Percentiles rank a stretch among this genome's conserved stretches.
Evolutionary conservation across 2,797 vertebrate species (phyloP).

Genomic region (Anas capensis): DNA sequence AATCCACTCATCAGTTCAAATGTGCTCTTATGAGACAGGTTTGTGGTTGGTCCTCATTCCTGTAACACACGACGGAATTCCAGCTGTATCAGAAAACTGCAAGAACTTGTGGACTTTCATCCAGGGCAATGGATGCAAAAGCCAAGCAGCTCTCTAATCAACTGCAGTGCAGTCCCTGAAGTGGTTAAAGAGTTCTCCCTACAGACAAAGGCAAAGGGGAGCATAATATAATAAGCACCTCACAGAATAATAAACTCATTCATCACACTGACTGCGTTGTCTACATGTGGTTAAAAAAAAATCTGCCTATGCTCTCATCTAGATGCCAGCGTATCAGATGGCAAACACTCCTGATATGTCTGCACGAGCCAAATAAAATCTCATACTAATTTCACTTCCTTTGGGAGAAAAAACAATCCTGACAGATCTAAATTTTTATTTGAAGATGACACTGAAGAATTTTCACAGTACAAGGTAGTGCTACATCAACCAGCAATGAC

Average conservation of each 20-base stretch:
- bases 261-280: conserved; percentile 20
- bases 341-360: not conserved
- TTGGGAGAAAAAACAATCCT: conserved; percentile 9
- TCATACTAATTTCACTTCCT: not conserved
- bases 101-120: conserved; percentile 30
- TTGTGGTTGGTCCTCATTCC: not conserved
- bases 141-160: conserved; percentile 53
- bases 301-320: conserved; percentile 5
- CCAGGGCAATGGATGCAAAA: conserved; percentile 16
- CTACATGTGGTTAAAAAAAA: not conserved
- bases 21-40: not conserved
- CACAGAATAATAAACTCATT: conserved; percentile 60
- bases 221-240: conserved; percentile 49
- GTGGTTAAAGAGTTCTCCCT: conserved; percentile 51
- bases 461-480: not conserved
- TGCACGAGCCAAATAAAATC: not conserved
- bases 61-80: not conserved
- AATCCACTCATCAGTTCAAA: conserved; percentile 9
- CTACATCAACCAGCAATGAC: not conserved
- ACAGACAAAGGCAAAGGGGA: conserved; percentile 47
- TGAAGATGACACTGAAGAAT: not conserved
- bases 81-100: not conserved
- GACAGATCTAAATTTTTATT: conserved; percentile 1
- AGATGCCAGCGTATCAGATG: not conserved
- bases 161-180: conserved; percentile 49